A percentile compares a stretch with the other conserved stretches of the same genome.
These are phyloP conservation scores for Coleophora flavipennella DNA, from an alignment of 2,888 invertebrate species.

Conservation along the genomic window DNA sequence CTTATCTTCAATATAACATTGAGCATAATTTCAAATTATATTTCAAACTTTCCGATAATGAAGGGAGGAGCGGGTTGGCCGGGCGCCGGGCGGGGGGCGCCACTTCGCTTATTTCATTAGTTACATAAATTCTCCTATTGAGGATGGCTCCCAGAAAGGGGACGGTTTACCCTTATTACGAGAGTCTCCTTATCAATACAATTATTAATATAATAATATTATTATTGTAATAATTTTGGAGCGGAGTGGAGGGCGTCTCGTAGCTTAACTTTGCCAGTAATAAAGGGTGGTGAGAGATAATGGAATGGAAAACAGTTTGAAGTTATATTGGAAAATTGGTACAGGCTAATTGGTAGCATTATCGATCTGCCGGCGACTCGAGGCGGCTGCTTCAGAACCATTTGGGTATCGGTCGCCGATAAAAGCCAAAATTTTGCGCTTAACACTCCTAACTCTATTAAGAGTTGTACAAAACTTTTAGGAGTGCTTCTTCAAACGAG, in stretches of 20 bases:
- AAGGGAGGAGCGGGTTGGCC: slow-evolving; percentile 63
- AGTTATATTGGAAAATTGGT: slow-evolving; percentile 73
- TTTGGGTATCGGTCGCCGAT: slow-evolving; percentile 25
- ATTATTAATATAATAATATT: slow-evolving; percentile 74
- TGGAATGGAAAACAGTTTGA: slow-evolving; percentile 73
- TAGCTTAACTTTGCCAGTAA: slow-evolving; percentile 69
- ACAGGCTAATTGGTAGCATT: slow-evolving; percentile 68
- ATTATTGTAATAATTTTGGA: slow-evolving; percentile 72
- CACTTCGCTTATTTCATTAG: slow-evolving; percentile 73
- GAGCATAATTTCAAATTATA: slow-evolving; percentile 74
- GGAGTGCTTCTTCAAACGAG: slow-evolving; percentile 14
- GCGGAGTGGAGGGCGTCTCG: slow-evolving; percentile 55
- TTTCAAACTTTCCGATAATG: slow-evolving; percentile 74
- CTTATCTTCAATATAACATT: slow-evolving; percentile 74
- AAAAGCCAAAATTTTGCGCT: slow-evolving; percentile 11
- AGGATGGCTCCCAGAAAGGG: slow-evolving; percentile 72
- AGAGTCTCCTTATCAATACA: slow-evolving; percentile 74
- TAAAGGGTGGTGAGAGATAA: slow-evolving; percentile 71
- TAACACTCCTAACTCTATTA: slow-evolving; percentile 26
- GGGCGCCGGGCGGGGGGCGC: slow-evolving; percentile 46
- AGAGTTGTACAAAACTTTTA: slow-evolving; percentile 25
- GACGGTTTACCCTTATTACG: slow-evolving; percentile 73
- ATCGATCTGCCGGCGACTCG: slow-evolving; percentile 58
- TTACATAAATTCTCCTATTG: slow-evolving; percentile 74
- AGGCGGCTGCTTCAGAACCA: slow-evolving; percentile 18